A percentile compares a stretch with the other conserved stretches of the same genome.
Conservation (phyloP, 2,797 vertebrate genomes). For the Hoplostethus mediterraneus region DNA sequence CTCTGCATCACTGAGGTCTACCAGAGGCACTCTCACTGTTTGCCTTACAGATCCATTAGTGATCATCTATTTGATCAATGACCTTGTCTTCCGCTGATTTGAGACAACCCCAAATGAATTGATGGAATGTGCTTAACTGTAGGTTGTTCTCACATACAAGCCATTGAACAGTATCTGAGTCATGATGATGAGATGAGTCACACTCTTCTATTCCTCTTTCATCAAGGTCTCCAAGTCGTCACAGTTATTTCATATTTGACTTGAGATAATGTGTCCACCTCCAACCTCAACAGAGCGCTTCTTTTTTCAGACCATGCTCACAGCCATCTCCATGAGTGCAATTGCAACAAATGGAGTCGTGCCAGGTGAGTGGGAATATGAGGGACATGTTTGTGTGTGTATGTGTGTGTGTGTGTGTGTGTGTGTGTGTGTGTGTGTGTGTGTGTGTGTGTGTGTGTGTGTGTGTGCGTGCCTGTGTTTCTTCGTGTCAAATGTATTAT, state of each 20-base stretch:
- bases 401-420: too few relatives aligned
- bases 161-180: neutral
- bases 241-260: conserved; percentile 10
- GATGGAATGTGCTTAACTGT: conserved; percentile 1
- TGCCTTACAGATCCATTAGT: neutral
- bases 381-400: conserved; percentile 7
- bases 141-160: neutral
- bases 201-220: conserved; percentile 6
- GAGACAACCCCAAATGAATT: neutral
- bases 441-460: too few relatives aligned
- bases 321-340: conserved; percentile 99
- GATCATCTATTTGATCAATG: conserved; percentile 2
- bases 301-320: conserved; percentile 94
- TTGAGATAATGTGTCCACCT: conserved; percentile 17
- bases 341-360: conserved; percentile 99
- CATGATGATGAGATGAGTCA: conserved; percentile 20
- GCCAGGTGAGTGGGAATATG: conserved; percentile 86
- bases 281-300: neutral
- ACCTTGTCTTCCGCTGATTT: neutral
- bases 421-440: neutral
- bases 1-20: conserved; percentile 13
- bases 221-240: neutral
- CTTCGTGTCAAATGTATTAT: too few relatives aligned
- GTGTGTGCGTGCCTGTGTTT: neutral
- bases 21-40: neutral